A percentile compares a stretch with the other conserved stretches of the same genome.
phyloP scores from a whole-genome alignment of 2,888 invertebrate species.

The Luperina nickerlii region DNA sequence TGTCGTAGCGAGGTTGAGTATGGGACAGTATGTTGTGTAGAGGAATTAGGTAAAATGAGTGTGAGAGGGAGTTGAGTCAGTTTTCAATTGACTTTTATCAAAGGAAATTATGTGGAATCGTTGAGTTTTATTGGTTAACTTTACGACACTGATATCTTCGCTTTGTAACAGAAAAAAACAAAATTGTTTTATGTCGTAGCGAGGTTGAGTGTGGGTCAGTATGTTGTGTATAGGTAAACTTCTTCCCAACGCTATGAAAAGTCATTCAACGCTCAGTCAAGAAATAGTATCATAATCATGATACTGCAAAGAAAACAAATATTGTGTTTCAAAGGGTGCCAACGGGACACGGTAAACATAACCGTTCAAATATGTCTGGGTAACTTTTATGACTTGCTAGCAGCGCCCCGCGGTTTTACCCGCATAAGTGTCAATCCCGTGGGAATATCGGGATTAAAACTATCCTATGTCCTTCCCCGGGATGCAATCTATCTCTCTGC shows the following conservation, averaged over 20 bases:
- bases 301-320: background rate
- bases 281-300: too few relatives aligned
- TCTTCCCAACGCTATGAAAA: background rate
- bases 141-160: background rate
- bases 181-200: background rate
- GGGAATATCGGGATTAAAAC: too few relatives aligned
- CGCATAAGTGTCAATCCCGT: too few relatives aligned
- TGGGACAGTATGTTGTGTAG: background rate
- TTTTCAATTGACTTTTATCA: constrained; percentile 18
- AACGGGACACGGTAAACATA: background rate
- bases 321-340: background rate
- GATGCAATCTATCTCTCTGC: too few relatives aligned
- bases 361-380: background rate
- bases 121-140: background rate
- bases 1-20: background rate
- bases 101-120: background rate
- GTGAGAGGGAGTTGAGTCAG: background rate
- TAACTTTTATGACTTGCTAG: too few relatives aligned
- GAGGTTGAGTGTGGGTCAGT: background rate
- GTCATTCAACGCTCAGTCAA: background rate
- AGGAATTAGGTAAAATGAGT: background rate
- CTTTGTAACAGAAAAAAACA: background rate
- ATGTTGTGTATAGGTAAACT: background rate
- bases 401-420: too few relatives aligned
- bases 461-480: too few relatives aligned